Evolutionary conservation across 1,140 invertebrate species (phyloP), one percentile per base, ranked within the genome.

Genomic region (Archivesica marissinica): DNA sequence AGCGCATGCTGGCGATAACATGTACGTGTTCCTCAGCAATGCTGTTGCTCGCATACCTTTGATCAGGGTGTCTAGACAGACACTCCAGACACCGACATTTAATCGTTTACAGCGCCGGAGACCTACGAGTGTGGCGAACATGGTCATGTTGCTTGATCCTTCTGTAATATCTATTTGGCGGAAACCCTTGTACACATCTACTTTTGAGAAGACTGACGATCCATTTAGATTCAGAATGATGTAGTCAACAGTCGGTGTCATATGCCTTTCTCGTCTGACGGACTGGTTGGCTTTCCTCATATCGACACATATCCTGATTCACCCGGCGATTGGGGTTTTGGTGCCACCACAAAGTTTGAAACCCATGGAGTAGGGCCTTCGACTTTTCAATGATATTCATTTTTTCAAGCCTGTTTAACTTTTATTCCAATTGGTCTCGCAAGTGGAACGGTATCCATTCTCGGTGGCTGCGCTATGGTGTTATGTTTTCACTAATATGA

Each of bases 341-440:
- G 80, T 0, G 76, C 59, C 20, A 83, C 75, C 25, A 90, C 87
- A 44, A 90, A 82, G 15, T 86, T 84, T 17, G 90, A 91, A 23
- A 91, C 82, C 90, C 89, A 91, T 20, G 89, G 86, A 15, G 90
- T 91, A 38, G 89, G 86, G n/a, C 56, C 78, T 20, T 74, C 85
- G n/a, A n/a, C n/a, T n/a, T n/a, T n/a, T n/a, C n/a, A n/a, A n/a
- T n/a, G n/a, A n/a, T n/a, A n/a, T n/a, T n/a, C n/a, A n/a, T n/a
- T n/a, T n/a, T n/a, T n/a, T n/a, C n/a, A n/a, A n/a, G n/a, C n/a
- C n/a, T n/a, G n/a, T n/a, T n/a, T n/a, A n/a, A n/a, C n/a, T n/a
- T n/a, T n/a, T n/a, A n/a, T n/a, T n/a, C n/a, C n/a, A n/a, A n/a
- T n/a, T n/a, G n/a, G n/a, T n/a, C n/a, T n/a, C n/a, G n/a, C n/a